Conservation (phyloP, 1,140 invertebrate species). For the Cepaea nemoralis region DNA sequence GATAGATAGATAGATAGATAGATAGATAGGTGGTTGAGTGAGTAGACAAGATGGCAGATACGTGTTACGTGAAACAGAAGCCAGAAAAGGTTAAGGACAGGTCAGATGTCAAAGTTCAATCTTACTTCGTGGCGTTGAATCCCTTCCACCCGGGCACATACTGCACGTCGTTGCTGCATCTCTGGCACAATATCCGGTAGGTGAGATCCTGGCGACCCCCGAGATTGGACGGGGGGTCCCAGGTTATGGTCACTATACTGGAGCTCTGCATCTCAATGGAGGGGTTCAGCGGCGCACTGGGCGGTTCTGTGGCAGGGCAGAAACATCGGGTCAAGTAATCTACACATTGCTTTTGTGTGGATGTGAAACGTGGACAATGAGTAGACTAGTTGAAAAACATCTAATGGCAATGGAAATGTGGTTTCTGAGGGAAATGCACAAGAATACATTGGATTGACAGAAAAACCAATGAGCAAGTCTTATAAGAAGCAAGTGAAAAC, state of each 20-base stretch:
- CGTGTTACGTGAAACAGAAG: too few relatives aligned
- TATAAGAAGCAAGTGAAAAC: too few relatives aligned
- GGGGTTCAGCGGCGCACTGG: slow-evolving; percentile 90
- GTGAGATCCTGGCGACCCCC: slow-evolving; percentile 86
- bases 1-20: slow-evolving; percentile 23
- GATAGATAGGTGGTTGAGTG: background rate
- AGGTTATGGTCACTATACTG: slow-evolving; percentile 89
- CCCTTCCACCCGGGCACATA: slow-evolving; percentile 82
- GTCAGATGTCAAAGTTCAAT: too few relatives aligned
- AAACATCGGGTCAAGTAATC: too few relatives aligned
- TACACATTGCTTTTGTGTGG: too few relatives aligned
- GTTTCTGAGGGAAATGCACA: too few relatives aligned
- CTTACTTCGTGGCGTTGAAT: background rate
- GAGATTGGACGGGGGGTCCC: slow-evolving; percentile 84
- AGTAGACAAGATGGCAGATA: too few relatives aligned
- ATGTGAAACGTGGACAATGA: too few relatives aligned
- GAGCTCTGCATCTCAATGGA: slow-evolving; percentile 84
- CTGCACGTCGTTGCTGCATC: slow-evolving; percentile 81
- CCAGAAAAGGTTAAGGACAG: background rate
- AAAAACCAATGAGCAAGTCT: too few relatives aligned
- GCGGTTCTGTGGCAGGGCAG: slow-evolving; percentile 85
- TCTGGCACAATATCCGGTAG: slow-evolving; percentile 88
- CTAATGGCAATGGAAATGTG: too few relatives aligned
- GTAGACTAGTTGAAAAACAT: too few relatives aligned
- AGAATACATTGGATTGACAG: too few relatives aligned